phyloP scores from a whole-genome alignment of 2,888 invertebrate species.

The Troglohyphantes excavatus region DNA sequence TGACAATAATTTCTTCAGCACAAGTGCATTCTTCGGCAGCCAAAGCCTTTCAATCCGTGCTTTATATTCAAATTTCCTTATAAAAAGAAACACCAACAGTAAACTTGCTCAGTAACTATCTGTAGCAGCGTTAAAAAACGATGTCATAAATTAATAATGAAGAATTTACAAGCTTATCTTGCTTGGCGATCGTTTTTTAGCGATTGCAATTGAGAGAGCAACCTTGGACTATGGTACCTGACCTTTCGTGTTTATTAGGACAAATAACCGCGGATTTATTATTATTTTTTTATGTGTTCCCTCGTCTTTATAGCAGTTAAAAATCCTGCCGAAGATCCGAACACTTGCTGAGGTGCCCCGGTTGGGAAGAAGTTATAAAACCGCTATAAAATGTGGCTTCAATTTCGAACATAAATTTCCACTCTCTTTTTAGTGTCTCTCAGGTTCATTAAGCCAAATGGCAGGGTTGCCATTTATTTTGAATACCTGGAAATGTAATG shows the following conservation, averaged over 20 bases:
- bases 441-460: no score
- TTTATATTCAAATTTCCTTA: neutral
- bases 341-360: neutral
- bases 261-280: constrained; percentile 13
- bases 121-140: constrained; percentile 11
- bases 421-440: no score
- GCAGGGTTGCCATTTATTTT: no score
- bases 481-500: no score
- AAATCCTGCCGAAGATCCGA: constrained; percentile 7
- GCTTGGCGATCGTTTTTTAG: constrained; percentile 20
- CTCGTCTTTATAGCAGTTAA: constrained; percentile 7
- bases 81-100: neutral
- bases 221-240: constrained; percentile 18
- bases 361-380: constrained; percentile 22
- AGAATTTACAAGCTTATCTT: constrained; percentile 40
- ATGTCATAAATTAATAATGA: constrained; percentile 38
- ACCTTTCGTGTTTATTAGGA: constrained; percentile 33
- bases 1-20: no score
- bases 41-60: no score
- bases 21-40: no score
- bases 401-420: constrained; percentile 34
- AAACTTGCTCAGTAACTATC: neutral
- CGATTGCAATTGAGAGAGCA: constrained; percentile 41
- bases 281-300: neutral
- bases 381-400: constrained; percentile 23